Evolutionary conservation across 2,888 invertebrate genomes (phyloP), one percentile per base, ranked within the genome.

Genomic region (Volucella bombylans): DNA sequence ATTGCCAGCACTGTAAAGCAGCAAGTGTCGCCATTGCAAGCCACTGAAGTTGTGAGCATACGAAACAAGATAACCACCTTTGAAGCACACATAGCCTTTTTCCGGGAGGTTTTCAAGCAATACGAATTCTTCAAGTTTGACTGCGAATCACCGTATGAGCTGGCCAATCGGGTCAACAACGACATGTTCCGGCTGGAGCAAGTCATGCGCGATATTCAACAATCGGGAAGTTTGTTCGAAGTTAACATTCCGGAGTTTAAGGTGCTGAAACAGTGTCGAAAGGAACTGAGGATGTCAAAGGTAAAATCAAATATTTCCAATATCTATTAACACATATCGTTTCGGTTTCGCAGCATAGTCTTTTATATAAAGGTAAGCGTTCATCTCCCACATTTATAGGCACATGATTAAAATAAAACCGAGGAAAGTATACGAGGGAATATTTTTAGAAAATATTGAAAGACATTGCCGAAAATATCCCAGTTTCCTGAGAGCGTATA

Each of bases 241-340:
- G 98, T 99, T 1, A 96, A 95, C 88, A 96, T 98, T 15, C 97
- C 98, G 0, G 98, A 99, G 90, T 99, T 98, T 90, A 98, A 98
- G 90, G 94, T 97, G 82, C 91, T 99, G 64, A 97, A 96, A 89
- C 97, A 97, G 90, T 98, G 98, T 89, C 94, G 98, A 86, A 96
- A 96, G 90, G 99, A 99, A 91, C 92, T 98, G 80, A 94, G 95
- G 88, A 95, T 97, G 95, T 91, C 97, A 1, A 97, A 97, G 94
- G 96, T 96, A 92, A 87, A 23, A 41, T 4, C 6, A 11, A 59
- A 1, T 59, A 1, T 9, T 61, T 12, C 9, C 4, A 23, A 12
- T 45, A n/a, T 2, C 39, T 9, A 38, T 15, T 50, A 9, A 39
- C 14, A 10, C 59, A 41, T n/a, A 59, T 59, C 1, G 31, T 31